phyloP scores from a whole-genome alignment of 2,888 invertebrate genomes.

The Euspilapteryx auroguttella region DNA sequence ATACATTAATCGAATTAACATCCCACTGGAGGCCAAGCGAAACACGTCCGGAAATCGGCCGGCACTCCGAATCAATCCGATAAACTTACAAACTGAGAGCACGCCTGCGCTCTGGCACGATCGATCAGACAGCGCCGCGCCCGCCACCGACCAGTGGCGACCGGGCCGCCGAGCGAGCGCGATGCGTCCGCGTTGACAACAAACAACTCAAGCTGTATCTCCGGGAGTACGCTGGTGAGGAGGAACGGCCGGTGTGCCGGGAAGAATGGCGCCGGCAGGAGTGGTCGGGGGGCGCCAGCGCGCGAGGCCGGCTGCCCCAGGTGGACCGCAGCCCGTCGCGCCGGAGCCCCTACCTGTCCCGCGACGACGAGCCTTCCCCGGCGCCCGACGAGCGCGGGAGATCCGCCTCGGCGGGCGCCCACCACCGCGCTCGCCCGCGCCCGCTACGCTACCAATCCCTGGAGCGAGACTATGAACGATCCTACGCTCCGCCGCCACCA shows the following conservation, averaged over 20 bases:
- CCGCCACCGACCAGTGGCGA: conserved; percentile 39
- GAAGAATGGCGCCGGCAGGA: conserved; percentile 57
- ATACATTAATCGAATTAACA: no score
- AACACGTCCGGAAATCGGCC: no score
- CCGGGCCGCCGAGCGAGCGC: conserved; percentile 52
- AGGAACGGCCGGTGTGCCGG: conserved; percentile 55
- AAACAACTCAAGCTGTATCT: conserved; percentile 56
- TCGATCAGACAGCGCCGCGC: conserved; percentile 35
- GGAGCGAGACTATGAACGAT: conserved; percentile 80
- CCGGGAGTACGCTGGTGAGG: conserved; percentile 59
- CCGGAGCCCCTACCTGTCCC: conserved; percentile 76
- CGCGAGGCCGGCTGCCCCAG: conserved; percentile 68
- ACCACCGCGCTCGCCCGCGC: conserved; percentile 79
- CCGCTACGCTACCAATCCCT: conserved; percentile 76
- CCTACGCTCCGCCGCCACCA: conserved; percentile 85
- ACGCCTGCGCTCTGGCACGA: conserved; percentile 30
- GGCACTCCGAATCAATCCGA: no score
- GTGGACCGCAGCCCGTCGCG: conserved; percentile 89
- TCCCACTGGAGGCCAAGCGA: no score
- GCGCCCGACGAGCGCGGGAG: conserved; percentile 86
- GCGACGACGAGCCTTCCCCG: conserved; percentile 77
- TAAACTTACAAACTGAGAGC: no score
- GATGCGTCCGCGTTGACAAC: conserved; percentile 47
- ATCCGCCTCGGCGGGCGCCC: conserved; percentile 67
- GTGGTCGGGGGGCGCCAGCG: conserved; percentile 39